Percentiles rank a stretch among this genome's conserved stretches.
These are phyloP conservation scores for Brachirus orientalis DNA, from an alignment of 2,113 vertebrate genomes.

Conservation along the genomic window DNA sequence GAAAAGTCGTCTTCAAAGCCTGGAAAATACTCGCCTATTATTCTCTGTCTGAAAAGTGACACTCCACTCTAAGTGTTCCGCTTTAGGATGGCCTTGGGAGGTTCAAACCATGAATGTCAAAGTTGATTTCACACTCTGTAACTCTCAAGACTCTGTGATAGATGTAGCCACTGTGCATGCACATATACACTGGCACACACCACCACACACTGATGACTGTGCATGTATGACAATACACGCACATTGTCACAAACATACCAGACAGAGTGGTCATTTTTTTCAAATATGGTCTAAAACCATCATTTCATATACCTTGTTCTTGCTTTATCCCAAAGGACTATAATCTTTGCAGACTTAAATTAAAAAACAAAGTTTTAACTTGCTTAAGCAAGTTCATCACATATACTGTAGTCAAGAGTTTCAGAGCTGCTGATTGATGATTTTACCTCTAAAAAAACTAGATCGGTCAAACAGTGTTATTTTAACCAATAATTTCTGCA, in stretches of 20 bases:
- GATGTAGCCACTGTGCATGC: conserved; percentile 38
- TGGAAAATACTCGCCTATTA: conserved; percentile 58
- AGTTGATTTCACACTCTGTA: conserved; percentile 77
- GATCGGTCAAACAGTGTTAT: no score
- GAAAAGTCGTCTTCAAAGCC: conserved; percentile 72
- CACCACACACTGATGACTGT: background rate
- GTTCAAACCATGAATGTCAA: conserved; percentile 76
- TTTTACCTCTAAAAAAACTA: no score
- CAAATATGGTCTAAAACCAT: conserved; percentile 27
- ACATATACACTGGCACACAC: conserved; percentile 3
- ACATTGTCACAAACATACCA: background rate
- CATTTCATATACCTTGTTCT: background rate
- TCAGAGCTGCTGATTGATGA: no score
- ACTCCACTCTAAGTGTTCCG: conserved; percentile 66
- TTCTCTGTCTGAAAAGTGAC: conserved; percentile 73
- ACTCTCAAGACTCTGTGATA: conserved; percentile 59
- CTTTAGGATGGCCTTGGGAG: conserved; percentile 72
- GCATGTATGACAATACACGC: background rate
- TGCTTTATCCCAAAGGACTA: conserved; percentile 3
- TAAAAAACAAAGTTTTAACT: no score
- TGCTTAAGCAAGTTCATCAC: no score
- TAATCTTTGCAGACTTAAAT: no score
- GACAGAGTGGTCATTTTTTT: conserved; percentile 23
- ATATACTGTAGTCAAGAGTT: no score
- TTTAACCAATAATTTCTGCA: no score